Conservation (phyloP, 2,797 vertebrate species). For the Geotrypetes seraphini region DNA sequence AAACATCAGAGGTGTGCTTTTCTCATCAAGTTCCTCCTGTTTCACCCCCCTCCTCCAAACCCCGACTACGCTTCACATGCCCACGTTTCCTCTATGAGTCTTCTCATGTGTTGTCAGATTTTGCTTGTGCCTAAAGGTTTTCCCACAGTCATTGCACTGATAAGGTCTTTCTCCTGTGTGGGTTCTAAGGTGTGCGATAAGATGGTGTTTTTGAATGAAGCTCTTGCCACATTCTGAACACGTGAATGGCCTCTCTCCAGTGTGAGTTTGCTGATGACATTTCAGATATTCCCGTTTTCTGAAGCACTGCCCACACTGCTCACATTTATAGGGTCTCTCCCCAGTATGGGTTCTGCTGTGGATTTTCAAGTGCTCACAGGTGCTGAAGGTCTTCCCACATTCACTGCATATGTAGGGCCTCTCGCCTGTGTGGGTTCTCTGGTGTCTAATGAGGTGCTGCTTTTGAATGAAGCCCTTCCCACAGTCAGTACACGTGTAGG, state of each 20-base stretch:
- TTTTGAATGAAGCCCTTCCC: slow-evolving; percentile 14
- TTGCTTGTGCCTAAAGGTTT: slow-evolving; percentile 37
- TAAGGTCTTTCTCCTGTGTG: slow-evolving; percentile 36
- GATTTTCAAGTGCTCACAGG: slow-evolving; percentile 26
- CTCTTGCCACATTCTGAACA: slow-evolving; percentile 24
- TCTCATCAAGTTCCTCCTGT: too few species aligned
- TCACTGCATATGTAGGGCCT: slow-evolving; percentile 20
- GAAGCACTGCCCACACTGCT: slow-evolving; percentile 17
- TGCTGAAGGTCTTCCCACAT: slow-evolving; percentile 35
- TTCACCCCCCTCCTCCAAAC: too few species aligned
- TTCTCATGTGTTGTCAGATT: slow-evolving; percentile 32
- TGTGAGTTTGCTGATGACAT: slow-evolving; percentile 11
- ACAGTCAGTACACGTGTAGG: slow-evolving; percentile 8
- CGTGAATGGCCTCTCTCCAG: neutral
- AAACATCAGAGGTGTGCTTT: too few species aligned
- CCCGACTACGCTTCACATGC: too few species aligned
- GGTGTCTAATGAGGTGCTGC: slow-evolving; percentile 19
- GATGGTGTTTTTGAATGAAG: slow-evolving; percentile 38
- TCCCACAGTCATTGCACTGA: slow-evolving; percentile 30
- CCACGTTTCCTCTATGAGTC: slow-evolving; percentile 27
- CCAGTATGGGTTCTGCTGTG: slow-evolving; percentile 30
- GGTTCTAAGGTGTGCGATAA: slow-evolving; percentile 32
- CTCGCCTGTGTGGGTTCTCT: slow-evolving; percentile 22
- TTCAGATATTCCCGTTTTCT: slow-evolving; percentile 1
- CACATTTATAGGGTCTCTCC: slow-evolving; percentile 30